A percentile compares a stretch with the other conserved stretches of the same genome.
Conservation (phyloP, 2,888 invertebrate genomes). For the Dynastes maya region DNA sequence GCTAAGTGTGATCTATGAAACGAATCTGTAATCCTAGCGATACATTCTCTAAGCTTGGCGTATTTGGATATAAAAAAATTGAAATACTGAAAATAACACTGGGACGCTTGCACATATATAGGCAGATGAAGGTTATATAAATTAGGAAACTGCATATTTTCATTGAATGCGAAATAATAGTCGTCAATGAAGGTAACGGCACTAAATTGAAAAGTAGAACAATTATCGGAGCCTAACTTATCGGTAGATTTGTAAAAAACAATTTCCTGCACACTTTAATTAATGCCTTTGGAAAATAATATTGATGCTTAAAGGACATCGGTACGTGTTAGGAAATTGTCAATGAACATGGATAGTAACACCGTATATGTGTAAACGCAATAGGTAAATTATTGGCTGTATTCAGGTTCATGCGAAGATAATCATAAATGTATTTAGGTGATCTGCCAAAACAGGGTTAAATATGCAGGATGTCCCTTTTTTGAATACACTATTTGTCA, state of each 20-base stretch:
- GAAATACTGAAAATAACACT: slow-evolving; percentile 9
- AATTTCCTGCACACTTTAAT: slow-evolving; percentile 14
- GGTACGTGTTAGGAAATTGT: neutral
- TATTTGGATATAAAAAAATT: neutral
- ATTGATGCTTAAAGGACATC: slow-evolving; percentile 1
- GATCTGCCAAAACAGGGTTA: too few species aligned
- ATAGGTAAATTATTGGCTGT: neutral
- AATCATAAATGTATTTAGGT: too few species aligned
- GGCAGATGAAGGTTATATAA: slow-evolving; percentile 6
- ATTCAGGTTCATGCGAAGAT: too few species aligned
- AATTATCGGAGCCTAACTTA: slow-evolving; percentile 6
- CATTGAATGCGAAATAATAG: slow-evolving; percentile 7
- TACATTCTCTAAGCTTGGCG: too few species aligned
- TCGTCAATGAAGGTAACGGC: slow-evolving; percentile 18
- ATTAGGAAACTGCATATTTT: slow-evolving; percentile 22
- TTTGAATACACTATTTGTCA: too few species aligned
- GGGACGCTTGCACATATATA: neutral
- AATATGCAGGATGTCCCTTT: too few species aligned
- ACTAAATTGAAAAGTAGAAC: slow-evolving; percentile 1
- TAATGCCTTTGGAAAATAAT: neutral
- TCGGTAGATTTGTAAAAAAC: neutral
- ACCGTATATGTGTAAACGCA: neutral
- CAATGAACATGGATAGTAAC: neutral
- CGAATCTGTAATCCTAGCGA: neutral
- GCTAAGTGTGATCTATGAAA: slow-evolving; percentile 9